Evolutionary conservation across 2,113 vertebrate species (phyloP).

Genomic region (Ancistrus triradiatus): DNA sequence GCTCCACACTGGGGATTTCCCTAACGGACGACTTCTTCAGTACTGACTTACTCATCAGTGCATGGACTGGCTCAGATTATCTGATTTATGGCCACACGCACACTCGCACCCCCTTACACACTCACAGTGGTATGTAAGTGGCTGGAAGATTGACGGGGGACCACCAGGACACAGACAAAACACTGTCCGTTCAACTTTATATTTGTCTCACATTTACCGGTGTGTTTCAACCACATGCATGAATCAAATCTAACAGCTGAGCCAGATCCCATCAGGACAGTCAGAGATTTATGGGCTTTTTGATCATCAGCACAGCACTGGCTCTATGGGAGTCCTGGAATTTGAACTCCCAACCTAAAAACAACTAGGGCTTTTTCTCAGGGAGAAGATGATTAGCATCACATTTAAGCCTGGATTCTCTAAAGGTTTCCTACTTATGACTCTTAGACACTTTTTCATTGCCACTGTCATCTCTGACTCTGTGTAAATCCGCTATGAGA

Average conservation of each 20-base stretch:
- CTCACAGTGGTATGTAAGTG: background rate
- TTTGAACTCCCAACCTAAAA: too few species aligned
- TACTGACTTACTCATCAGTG: constrained; percentile 24
- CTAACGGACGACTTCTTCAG: background rate
- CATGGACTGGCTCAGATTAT: constrained; percentile 11
- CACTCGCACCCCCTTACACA: background rate
- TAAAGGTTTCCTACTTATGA: too few species aligned
- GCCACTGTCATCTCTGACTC: too few species aligned
- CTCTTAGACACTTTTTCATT: too few species aligned
- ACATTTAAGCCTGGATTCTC: too few species aligned
- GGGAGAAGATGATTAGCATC: too few species aligned
- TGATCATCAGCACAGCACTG: too few species aligned
- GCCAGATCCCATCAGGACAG: too few species aligned
- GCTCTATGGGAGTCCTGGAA: too few species aligned
- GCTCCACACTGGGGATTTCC: constrained; percentile 5
- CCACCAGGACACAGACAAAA: constrained; percentile 21
- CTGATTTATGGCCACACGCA: background rate
- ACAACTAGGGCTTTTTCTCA: too few species aligned
- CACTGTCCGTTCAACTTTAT: background rate
- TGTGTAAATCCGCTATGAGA: too few species aligned
- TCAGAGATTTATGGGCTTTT: too few species aligned
- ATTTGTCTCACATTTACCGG: background rate
- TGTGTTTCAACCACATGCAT: background rate
- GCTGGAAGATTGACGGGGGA: constrained; percentile 4
- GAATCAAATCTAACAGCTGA: background rate